Evolutionary conservation across 2,113 vertebrate species (phyloP).

Genomic region (Cathartes aura): DNA sequence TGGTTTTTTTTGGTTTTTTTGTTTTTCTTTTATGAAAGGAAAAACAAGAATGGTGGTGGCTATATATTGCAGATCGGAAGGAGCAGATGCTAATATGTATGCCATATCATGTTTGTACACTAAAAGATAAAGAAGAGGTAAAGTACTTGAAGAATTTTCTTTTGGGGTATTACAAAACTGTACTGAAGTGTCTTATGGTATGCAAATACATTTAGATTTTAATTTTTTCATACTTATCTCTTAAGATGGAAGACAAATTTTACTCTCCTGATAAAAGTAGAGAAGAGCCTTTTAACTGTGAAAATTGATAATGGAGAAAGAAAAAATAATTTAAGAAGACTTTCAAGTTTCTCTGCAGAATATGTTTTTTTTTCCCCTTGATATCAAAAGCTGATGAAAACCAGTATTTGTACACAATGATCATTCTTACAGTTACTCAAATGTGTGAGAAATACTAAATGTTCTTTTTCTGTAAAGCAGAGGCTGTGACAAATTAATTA

Average conservation of each 20-base stretch:
- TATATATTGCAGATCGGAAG: slow-evolving; percentile 95
- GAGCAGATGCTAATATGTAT: slow-evolving; percentile 96
- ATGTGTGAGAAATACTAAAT: neutral
- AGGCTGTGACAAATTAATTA: neutral
- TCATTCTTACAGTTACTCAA: neutral
- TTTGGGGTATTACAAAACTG: neutral
- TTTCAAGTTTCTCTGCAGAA: neutral
- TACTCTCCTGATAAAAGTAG: neutral
- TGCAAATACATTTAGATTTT: neutral
- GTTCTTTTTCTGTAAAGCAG: neutral
- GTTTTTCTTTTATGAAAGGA: slow-evolving; percentile 72
- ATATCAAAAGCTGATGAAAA: neutral
- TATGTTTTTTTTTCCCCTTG: neutral
- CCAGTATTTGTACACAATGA: neutral
- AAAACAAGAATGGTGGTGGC: slow-evolving; percentile 99
- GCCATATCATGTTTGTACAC: slow-evolving; percentile 96
- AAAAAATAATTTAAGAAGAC: neutral
- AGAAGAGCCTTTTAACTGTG: neutral
- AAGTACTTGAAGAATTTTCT: neutral
- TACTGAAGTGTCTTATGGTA: neutral
- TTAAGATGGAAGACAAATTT: neutral
- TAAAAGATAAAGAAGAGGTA: slow-evolving; percentile 97
- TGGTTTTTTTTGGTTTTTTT: neutral
- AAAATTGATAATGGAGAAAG: neutral
- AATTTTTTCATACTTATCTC: neutral